Evolutionary conservation across 2,888 invertebrate species (phyloP), one percentile per base, ranked within the genome.

Genomic region (Ormia ochracea): DNA sequence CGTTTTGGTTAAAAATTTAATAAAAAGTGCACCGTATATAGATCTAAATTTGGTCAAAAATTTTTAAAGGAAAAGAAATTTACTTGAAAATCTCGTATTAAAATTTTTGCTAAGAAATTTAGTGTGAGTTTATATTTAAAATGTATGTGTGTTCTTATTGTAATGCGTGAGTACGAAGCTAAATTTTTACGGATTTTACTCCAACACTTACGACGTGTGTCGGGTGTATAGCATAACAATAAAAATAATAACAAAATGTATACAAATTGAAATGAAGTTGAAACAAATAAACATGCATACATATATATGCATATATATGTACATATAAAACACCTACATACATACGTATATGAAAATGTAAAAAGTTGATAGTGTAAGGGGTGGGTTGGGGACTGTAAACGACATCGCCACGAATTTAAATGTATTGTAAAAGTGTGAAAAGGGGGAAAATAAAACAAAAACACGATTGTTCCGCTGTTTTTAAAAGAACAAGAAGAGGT

Each of bases 91-190:
- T 65, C 70, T 59, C 65, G 12, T 65, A 79, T 66, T 79, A 66
- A 79, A 78, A 75, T 76, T 76, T 79, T 74, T 76, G 54, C 66
- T 61, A 61, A 69, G 73, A 78, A 72, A 50, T 70, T 58, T 69
- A 45, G 74, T 73, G 70, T 75, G 66, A 80, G 75, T 38, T 41
- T 54, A 66, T n/a, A 52, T 45, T 70, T 43, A 59, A 31, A 61
- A 28, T 52, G 58, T 48, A 14, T 66, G 36, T 45, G 69, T 74
- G 61, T 58, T 61, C 12, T 56, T 74, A 70, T 66, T 52, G 63
- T 70, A 75, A 72, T 80, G 80, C 80, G 80, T 80, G 76, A 80
- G 72, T 70, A 61, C 54, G 70, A 80, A 68, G 66, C 48, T 61
- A 58, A 72, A 33, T 68, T 43, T 43, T 50, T 76, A 80, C 76